These are phyloP conservation scores for Littorina saxatilis DNA, from an alignment of 1,140 invertebrate species.

Conservation along the genomic window DNA sequence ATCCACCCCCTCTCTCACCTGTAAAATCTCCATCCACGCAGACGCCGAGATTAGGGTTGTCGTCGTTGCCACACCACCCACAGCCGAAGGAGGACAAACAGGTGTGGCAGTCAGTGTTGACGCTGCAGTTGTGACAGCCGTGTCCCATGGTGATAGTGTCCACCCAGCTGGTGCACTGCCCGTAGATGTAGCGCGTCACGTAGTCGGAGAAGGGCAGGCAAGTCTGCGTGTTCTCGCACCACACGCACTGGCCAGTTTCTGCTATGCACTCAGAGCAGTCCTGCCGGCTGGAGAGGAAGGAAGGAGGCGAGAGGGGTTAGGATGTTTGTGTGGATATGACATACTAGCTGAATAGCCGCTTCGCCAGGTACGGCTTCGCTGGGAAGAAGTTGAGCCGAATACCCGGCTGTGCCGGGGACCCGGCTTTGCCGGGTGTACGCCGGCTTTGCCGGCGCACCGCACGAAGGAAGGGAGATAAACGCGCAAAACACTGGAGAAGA, in stretches of 20 bases:
- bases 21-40: constrained; percentile 78
- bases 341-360: too few species aligned
- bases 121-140: constrained; percentile 87
- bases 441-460: too few species aligned
- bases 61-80: constrained; percentile 94
- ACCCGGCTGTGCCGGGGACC: too few species aligned
- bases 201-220: constrained; percentile 97
- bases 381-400: too few species aligned
- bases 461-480: too few species aligned
- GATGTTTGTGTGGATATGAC: not conserved
- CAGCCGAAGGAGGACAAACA: constrained; percentile 90
- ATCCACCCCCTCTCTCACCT: constrained; percentile 55
- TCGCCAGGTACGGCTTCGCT: too few species aligned
- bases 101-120: constrained; percentile 85
- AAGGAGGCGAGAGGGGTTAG: not conserved
- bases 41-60: constrained; percentile 89
- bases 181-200: constrained; percentile 94
- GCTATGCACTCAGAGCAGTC: constrained; percentile 90
- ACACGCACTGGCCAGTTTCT: constrained; percentile 91
- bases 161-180: constrained; percentile 93
- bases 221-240: constrained; percentile 92
- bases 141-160: constrained; percentile 77
- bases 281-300: constrained; percentile 73
- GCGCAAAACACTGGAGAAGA: too few species aligned
- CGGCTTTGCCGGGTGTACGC: too few species aligned